These are phyloP conservation scores for Ips nitidus DNA, from an alignment of 1,140 invertebrate genomes.

Conservation along the genomic window DNA sequence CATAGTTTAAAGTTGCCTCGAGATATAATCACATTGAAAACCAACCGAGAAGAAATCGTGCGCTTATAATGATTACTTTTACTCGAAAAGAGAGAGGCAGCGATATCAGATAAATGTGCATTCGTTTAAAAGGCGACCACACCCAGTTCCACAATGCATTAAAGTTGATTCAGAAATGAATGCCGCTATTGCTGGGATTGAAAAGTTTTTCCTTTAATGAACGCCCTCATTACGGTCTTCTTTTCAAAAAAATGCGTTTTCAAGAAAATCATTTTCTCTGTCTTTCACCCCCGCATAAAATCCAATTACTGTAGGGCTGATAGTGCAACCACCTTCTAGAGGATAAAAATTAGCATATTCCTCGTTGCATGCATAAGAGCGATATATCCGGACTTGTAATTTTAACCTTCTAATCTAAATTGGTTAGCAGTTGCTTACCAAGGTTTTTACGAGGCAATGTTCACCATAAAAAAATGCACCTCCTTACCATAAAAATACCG, in stretches of 20 bases:
- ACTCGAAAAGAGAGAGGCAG: slow-evolving; percentile 12
- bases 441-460: slow-evolving; percentile 27
- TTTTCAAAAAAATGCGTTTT: background rate
- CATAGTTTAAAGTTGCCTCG: background rate
- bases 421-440: slow-evolving; percentile 36
- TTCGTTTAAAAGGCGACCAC: slow-evolving; percentile 9
- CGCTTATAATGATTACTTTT: slow-evolving; percentile 10
- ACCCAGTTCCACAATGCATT: slow-evolving; percentile 8
- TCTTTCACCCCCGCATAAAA: background rate
- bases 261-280: background rate
- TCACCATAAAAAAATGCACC: slow-evolving; percentile 20
- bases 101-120: slow-evolving; percentile 3
- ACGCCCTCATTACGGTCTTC: background rate
- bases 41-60: slow-evolving; percentile 13
- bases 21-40: background rate
- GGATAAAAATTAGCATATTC: slow-evolving; percentile 36
- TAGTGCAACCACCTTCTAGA: slow-evolving; percentile 16
- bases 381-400: slow-evolving; percentile 35
- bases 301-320: slow-evolving; percentile 30
- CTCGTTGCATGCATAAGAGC: slow-evolving; percentile 31
- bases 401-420: slow-evolving; percentile 36
- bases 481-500: slow-evolving; percentile 17
- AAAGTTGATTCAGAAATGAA: background rate
- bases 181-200: background rate
- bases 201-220: background rate